Percentiles rank a stretch among this genome's conserved stretches.
These are phyloP conservation scores for Mionectes olivaceus DNA, from an alignment of 2,797 vertebrate genomes.

Conservation along the genomic window DNA sequence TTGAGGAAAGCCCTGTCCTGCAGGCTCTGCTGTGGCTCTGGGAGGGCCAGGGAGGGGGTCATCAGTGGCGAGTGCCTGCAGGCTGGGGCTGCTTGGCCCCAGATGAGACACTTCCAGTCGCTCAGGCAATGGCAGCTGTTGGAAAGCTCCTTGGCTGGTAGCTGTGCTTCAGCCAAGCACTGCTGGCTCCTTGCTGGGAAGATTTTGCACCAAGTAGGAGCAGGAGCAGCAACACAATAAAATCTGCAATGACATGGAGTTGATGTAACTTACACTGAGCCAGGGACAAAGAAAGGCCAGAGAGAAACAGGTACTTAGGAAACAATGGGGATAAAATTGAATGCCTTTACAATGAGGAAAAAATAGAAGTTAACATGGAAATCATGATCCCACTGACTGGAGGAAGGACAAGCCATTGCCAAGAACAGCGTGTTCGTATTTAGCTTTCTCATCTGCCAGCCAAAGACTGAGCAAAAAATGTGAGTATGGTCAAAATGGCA, in stretches of 20 bases:
- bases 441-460: slow-evolving; percentile 60
- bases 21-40: accelerated
- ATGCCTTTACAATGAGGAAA: background rate
- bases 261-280: background rate
- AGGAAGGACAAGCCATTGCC: slow-evolving; percentile 35
- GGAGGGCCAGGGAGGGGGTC: background rate
- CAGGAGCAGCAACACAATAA: background rate
- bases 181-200: background rate
- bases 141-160: background rate
- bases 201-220: background rate
- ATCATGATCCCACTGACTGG: slow-evolving; percentile 15
- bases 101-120: accelerated
- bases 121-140: accelerated
- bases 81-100: background rate
- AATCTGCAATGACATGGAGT: background rate
- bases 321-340: background rate
- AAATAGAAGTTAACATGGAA: slow-evolving; percentile 15
- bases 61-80: background rate
- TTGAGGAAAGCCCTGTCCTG: background rate
- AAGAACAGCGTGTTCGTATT: slow-evolving; percentile 64
- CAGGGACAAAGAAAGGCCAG: background rate
- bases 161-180: background rate
- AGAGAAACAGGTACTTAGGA: background rate
- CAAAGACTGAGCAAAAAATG: slow-evolving; percentile 52
- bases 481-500: slow-evolving; percentile 61